A percentile compares a stretch with the other conserved stretches of the same genome.
Evolutionary conservation across 1,140 invertebrate species (phyloP).

Genomic region (Drosophila erecta): DNA sequence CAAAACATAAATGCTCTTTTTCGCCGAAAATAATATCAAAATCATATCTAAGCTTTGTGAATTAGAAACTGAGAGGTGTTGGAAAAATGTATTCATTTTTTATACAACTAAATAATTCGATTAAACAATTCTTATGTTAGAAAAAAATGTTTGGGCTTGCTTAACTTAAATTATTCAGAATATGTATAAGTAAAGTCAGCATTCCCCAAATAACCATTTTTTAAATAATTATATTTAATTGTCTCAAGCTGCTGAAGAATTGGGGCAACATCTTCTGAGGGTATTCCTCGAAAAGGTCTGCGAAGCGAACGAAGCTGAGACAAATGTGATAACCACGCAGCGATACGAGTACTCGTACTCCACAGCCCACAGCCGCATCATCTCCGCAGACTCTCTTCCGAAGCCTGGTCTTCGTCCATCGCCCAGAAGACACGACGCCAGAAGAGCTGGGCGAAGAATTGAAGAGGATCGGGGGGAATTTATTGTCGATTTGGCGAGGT

Average conservation of each 20-base stretch:
- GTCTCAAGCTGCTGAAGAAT: not conserved
- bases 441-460: not conserved
- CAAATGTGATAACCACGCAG: constrained; percentile 82
- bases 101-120: no score
- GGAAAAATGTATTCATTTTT: not conserved
- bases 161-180: no score
- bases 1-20: constrained; percentile 17
- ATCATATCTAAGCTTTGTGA: no score
- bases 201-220: no score
- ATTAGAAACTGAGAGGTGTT: not conserved
- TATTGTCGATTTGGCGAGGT: constrained; percentile 84
- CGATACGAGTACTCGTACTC: constrained; percentile 63
- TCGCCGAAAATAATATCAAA: not conserved
- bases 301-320: constrained; percentile 63
- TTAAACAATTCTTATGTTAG: no score
- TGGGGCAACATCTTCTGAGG: not conserved
- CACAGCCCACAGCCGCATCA: not conserved
- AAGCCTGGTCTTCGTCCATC: not conserved
- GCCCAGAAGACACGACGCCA: constrained; percentile 16
- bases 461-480: constrained; percentile 65
- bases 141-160: no score
- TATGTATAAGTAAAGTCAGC: no score
- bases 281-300: constrained; percentile 26
- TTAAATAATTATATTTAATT: no score
- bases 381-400: constrained; percentile 57